Percentiles rank a stretch among this genome's conserved stretches.
phyloP scores from a whole-genome alignment of 2,888 invertebrate genomes.

The Trilocha varians region DNA sequence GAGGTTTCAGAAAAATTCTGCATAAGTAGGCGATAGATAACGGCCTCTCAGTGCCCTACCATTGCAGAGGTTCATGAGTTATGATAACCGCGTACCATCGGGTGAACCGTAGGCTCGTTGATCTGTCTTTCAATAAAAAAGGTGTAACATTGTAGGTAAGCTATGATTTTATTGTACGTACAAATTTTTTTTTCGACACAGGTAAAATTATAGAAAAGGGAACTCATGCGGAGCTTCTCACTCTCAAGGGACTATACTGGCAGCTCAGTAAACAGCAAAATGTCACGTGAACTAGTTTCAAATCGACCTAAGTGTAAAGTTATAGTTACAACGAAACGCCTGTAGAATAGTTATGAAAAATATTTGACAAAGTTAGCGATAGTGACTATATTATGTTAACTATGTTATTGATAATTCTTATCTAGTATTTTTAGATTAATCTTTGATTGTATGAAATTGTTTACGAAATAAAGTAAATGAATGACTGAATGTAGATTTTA shows the following conservation, averaged over 20 bases:
- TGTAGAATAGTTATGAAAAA: too few species aligned
- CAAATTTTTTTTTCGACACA: constrained; percentile 15
- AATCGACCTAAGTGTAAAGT: background rate
- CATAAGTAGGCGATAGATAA: too few species aligned
- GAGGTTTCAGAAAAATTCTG: too few species aligned
- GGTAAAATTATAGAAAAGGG: constrained; percentile 84
- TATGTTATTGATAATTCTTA: background rate
- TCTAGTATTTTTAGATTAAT: background rate
- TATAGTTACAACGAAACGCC: too few species aligned
- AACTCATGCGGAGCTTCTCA: constrained; percentile 79
- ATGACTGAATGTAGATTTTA: background rate
- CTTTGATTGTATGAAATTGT: background rate
- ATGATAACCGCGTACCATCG: too few species aligned
- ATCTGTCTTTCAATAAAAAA: too few species aligned
- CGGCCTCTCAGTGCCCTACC: too few species aligned
- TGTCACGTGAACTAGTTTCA: constrained; percentile 6
- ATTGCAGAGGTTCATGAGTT: too few species aligned
- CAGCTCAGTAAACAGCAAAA: constrained; percentile 71
- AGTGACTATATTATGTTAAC: background rate
- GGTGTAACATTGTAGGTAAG: too few species aligned
- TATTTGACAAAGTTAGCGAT: background rate
- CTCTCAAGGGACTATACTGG: constrained; percentile 76
- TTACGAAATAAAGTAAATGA: background rate
- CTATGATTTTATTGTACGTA: background rate
- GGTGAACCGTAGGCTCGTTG: too few species aligned